These are phyloP conservation scores for mouse (Mus musculus) DNA, from an alignment of 2,113 vertebrate species.

Conservation along the genomic window DNA sequence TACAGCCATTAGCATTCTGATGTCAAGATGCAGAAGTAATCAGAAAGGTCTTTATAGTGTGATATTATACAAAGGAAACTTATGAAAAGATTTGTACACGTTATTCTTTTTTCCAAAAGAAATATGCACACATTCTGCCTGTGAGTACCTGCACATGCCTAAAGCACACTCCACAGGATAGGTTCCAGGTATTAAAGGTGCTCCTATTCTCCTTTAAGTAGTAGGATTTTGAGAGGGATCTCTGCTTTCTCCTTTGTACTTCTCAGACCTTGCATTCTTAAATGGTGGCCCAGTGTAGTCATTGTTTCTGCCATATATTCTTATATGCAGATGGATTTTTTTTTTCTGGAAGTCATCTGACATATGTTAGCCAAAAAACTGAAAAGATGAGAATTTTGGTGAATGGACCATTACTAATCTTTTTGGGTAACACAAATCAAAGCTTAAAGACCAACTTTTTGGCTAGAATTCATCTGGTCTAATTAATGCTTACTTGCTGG, in stretches of 20 bases:
- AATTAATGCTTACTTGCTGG: background rate
- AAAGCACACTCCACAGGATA: background rate
- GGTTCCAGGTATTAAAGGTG: background rate
- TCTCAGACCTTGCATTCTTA: background rate
- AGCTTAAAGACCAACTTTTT: constrained; percentile 1
- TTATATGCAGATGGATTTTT: background rate
- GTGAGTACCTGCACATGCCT: background rate
- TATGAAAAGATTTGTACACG: background rate
- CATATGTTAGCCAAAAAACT: background rate
- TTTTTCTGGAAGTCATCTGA: background rate
- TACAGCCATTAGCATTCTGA: background rate
- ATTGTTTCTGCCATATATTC: background rate
- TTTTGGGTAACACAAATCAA: background rate
- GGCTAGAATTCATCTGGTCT: background rate
- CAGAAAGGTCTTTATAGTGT: background rate
- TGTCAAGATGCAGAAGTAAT: background rate
- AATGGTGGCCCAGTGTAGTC: background rate
- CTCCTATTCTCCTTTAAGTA: background rate
- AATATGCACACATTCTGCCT: background rate
- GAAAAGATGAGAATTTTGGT: background rate
- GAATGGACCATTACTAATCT: background rate
- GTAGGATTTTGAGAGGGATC: background rate
- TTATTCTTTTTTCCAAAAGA: background rate
- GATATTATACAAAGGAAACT: background rate
- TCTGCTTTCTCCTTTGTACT: background rate